A percentile compares a stretch with the other conserved stretches of the same genome.
These are phyloP conservation scores for Gymnopithys bicolor DNA, from an alignment of 2,797 vertebrate genomes.

Conservation along the genomic window DNA sequence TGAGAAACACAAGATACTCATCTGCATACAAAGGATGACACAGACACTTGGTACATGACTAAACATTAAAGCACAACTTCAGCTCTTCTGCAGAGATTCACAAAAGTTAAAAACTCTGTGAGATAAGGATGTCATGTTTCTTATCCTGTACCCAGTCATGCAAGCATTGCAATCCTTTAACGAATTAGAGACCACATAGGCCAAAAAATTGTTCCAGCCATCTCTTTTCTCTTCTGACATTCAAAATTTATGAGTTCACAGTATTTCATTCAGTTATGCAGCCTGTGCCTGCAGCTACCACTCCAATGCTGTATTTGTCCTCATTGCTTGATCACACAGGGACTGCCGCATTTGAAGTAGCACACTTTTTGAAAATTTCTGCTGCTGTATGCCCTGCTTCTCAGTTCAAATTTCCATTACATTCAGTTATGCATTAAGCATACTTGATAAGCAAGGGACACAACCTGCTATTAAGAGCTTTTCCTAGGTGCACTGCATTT, in stretches of 20 bases:
- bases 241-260: background rate
- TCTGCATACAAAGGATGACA: constrained; percentile 6
- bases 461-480: background rate
- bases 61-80: background rate
- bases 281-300: background rate
- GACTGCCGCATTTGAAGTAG: background rate
- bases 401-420: background rate
- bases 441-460: background rate
- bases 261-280: background rate
- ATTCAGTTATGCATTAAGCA: background rate
- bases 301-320: background rate
- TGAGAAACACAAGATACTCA: background rate
- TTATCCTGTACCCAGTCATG: background rate
- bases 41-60: background rate
- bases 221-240: background rate
- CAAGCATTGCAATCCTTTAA: background rate
- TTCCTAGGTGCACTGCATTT: background rate
- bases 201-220: background rate
- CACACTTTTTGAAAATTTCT: background rate
- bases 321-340: background rate
- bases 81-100: background rate
- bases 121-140: background rate
- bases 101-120: background rate
- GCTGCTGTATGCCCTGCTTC: background rate
- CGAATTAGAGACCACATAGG: background rate